Base-by-base conservation (phyloP, 2,113 vertebrate species). In the Thunnus maccoyii region DNA sequence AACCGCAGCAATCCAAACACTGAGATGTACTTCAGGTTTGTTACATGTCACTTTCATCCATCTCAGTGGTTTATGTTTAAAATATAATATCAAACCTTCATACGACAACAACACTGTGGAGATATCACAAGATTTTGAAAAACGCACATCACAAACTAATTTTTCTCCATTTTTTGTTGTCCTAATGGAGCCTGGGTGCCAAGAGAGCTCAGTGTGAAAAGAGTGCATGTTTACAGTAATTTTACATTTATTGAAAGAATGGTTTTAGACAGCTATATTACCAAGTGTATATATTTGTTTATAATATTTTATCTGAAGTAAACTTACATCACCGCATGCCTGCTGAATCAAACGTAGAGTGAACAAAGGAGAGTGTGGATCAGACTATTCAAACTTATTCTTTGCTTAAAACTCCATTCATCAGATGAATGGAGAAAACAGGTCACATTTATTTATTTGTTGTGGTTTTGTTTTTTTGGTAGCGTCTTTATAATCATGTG, bases 191-290 rank as follows among this genome's bases (percentile, higher is more conserved):
- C 82, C 86, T 83, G 90, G 92, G 86, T 20, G 78, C 77, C 46
- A 12, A 18, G 75, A 72, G 66, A 67, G 25, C 88, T 90, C 87
- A 48, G 90, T 88, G 86, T 17, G 72, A 78, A 71, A 88, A 80
- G 91, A 92, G 93, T 94, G 94, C 93, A 94, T 95, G 94, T 94
- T 95, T 95, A 95, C 94, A 94, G 80, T 88, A 88, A 81, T 74
- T 91, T 84, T 91, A 91, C 86, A 88, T 87, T 91, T 89, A 93
- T 58, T 58, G 77, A 89, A 67, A 71, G 78, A 85, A 89, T 90
- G 76, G 80, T 94, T 94, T 90, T 68, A 82, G 89, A 88, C 63
- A 65, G 80, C 84, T 86, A 72, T 80, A 79, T 77, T 78, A 84
- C 63, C 56, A 57, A 82, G 80, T 94, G 89, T 92, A 89, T 66